Conservation (phyloP, 2,113 vertebrate genomes). For the Pycnonotus jocosus region DNA sequence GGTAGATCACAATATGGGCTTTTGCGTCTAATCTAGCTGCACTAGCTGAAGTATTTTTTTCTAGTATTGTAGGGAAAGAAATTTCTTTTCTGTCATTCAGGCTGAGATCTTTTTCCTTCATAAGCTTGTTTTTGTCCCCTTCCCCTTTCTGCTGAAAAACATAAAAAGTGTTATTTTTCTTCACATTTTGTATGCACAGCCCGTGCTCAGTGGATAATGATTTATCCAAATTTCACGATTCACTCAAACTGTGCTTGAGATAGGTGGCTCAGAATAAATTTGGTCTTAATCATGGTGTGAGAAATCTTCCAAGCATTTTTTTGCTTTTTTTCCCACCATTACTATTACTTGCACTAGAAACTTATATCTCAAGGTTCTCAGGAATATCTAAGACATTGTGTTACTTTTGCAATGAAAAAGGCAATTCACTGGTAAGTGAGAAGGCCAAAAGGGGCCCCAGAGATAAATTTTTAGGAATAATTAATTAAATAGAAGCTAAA, state of each 20-base stretch:
- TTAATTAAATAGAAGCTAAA: background rate
- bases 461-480: background rate
- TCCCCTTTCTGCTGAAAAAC: background rate
- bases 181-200: background rate
- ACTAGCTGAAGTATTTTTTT: background rate
- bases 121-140: background rate
- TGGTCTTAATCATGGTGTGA: background rate
- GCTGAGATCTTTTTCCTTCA: background rate
- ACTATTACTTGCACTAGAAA: background rate
- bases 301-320: background rate
- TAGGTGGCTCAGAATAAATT: background rate
- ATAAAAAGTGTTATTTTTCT: background rate
- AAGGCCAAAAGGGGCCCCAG: background rate
- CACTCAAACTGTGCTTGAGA: background rate
- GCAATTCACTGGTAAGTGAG: background rate
- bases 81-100: background rate
- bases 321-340: rapidly evolving
- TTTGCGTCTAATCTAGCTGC: background rate
- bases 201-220: background rate
- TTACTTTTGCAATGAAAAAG: background rate
- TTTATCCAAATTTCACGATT: background rate
- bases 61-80: background rate
- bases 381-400: background rate
- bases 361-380: background rate
- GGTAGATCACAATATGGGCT: background rate